Base-by-base conservation (phyloP, 2,113 vertebrate species). In the Gila orcuttii region DNA sequence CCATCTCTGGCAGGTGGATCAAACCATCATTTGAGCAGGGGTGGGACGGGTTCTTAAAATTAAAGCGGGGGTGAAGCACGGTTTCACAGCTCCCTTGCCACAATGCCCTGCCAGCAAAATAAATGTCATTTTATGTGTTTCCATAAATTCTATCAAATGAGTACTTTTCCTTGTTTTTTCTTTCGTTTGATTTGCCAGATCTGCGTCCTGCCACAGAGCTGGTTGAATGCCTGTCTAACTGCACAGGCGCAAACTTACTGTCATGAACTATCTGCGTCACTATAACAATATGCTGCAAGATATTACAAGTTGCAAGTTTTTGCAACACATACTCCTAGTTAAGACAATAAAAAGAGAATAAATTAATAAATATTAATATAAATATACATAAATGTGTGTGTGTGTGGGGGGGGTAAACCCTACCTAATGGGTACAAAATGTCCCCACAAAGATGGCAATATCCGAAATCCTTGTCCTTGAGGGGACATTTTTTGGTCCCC, bases 81-180 rank as follows among this genome's bases (percentile, higher is more conserved):
- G 45, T 87, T 91, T 91, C 85, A 89, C 88, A 79, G 90, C 87
- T 91, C 92, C 92, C 91, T 91, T 81, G 90, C 85, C 89, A 89
- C 84, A 84, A 66, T 87, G 87, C 82, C 86, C 88, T 90, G 92
- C 91, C 91, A 94, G 88, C 88, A 78, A 91, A 93, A 92, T 90
- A 91, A 92, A 94, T 90, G 87, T 80, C 42, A 87, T 94, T 94
- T 94, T 93, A 94, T 93, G 88, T 86, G 86, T 79, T 90, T 92
- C 89, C 90, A 94, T 94, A 93, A 94, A 94, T 94, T 90, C 86
- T 92, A 93, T 94, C 90, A 93, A 92, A 93, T 90, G 91, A 92
- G 89, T 77, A 82, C 88, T 85, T 91, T 90, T 69, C 62, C 42
- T 68, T 25, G 21, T 90, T 92, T 91, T 92, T 92, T 89, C 88